These are phyloP conservation scores for Lithobius niger DNA, from an alignment of 1,140 invertebrate genomes.

Conservation along the genomic window DNA sequence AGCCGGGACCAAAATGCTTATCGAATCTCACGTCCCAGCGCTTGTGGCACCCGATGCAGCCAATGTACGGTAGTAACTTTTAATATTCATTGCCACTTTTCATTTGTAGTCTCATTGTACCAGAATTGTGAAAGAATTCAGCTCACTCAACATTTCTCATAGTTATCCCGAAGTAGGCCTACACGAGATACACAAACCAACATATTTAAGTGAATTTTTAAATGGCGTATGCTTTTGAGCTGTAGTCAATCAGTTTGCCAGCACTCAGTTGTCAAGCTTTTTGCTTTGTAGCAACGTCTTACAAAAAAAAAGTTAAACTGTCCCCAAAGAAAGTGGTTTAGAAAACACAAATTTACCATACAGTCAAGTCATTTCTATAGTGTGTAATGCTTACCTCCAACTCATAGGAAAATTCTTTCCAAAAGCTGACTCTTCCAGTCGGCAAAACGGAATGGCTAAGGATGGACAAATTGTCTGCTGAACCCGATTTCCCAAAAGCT, in stretches of 20 bases:
- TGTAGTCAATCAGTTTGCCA: not conserved
- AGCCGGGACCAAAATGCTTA: no score
- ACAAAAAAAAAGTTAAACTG: not conserved
- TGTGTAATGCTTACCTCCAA: conserved; percentile 2
- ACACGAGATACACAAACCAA: no score
- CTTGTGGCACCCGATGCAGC: no score
- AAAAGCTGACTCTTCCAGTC: conserved; percentile 5
- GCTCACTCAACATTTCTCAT: no score
- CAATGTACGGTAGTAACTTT: no score
- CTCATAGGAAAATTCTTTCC: conserved; percentile 12
- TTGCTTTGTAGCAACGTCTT: not conserved
- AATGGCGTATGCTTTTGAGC: not conserved
- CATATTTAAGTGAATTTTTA: not conserved
- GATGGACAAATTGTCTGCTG: conserved; percentile 11
- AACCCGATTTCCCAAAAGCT: not conserved
- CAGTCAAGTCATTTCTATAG: not conserved
- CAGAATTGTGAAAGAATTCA: no score
- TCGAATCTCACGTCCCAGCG: no score
- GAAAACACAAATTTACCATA: not conserved
- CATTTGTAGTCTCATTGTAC: no score
- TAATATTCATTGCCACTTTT: no score
- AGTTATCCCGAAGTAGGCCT: no score
- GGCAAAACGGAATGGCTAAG: conserved; percentile 7
- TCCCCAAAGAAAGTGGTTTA: no score
- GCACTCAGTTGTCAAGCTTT: not conserved